Evolutionary conservation across 2,797 vertebrate species (phyloP).

Genomic region (Eidolon dupreanum): DNA sequence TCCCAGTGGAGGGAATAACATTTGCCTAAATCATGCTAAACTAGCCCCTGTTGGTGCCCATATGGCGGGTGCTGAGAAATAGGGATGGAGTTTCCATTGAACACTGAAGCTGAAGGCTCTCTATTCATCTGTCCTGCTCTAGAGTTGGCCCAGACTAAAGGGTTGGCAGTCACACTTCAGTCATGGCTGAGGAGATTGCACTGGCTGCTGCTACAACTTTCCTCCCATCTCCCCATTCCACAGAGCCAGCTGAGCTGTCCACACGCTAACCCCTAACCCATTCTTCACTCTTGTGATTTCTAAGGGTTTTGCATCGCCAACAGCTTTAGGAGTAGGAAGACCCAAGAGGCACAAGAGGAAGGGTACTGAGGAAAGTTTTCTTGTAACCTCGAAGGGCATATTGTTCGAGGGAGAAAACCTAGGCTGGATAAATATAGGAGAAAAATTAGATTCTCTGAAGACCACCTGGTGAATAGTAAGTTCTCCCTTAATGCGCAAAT

Average conservation of each 20-base stretch:
- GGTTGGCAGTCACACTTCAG: neutral
- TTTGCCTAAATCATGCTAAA: neutral
- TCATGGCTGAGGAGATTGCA: neutral
- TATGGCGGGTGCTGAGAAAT: neutral
- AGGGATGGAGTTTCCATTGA: neutral
- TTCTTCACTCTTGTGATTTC: neutral
- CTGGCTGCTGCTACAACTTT: neutral
- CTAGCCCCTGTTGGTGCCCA: neutral
- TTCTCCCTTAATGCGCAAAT: neutral
- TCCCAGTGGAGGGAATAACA: neutral
- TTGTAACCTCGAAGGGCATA: neutral
- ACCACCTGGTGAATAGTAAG: neutral
- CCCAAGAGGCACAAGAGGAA: neutral
- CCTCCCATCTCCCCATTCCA: neutral
- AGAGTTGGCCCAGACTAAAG: neutral
- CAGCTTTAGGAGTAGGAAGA: neutral
- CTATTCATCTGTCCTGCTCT: accelerated
- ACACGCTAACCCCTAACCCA: too few species aligned
- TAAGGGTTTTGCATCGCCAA: neutral
- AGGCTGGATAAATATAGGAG: neutral
- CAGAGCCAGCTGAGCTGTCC: neutral
- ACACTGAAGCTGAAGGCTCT: neutral
- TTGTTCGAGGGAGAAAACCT: neutral
- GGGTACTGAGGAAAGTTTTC: neutral
- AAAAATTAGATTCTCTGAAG: neutral